phyloP scores from a whole-genome alignment of 2,797 vertebrate genomes.

The Chelon labrosus region DNA sequence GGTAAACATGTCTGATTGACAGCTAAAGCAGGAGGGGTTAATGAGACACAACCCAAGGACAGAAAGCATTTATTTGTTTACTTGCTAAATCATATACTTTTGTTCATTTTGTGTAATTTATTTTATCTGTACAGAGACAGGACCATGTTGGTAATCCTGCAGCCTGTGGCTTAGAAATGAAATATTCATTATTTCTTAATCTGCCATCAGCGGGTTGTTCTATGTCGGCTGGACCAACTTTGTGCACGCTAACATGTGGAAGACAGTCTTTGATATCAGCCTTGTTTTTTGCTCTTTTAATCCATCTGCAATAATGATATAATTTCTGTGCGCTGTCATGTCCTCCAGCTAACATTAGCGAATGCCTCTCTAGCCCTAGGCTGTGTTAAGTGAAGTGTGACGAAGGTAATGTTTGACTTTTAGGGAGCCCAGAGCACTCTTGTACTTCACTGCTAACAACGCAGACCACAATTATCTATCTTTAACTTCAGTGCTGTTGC shows the following conservation, averaged over 20 bases:
- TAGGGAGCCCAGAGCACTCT: background rate
- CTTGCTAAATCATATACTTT: background rate
- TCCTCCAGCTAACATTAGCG: background rate
- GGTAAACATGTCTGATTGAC: constrained; percentile 5
- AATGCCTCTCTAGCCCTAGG: constrained; percentile 7
- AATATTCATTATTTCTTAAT: background rate
- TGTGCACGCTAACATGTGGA: background rate
- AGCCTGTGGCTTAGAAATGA: background rate
- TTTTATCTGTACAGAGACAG: background rate
- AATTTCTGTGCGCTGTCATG: background rate
- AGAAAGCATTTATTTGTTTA: background rate
- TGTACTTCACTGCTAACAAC: background rate
- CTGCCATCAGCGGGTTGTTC: background rate
- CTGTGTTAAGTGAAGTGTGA: background rate
- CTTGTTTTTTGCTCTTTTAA: background rate
- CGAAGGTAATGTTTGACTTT: constrained; percentile 5
- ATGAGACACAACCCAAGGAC: background rate
- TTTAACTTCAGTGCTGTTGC: background rate
- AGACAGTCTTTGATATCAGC: background rate
- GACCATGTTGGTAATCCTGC: background rate
- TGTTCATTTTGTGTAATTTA: background rate
- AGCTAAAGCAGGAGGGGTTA: background rate
- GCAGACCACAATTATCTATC: background rate
- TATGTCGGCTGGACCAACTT: background rate
- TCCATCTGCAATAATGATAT: background rate